phyloP scores from a whole-genome alignment of 2,113 vertebrate species.

The Sciurus niger region DNA sequence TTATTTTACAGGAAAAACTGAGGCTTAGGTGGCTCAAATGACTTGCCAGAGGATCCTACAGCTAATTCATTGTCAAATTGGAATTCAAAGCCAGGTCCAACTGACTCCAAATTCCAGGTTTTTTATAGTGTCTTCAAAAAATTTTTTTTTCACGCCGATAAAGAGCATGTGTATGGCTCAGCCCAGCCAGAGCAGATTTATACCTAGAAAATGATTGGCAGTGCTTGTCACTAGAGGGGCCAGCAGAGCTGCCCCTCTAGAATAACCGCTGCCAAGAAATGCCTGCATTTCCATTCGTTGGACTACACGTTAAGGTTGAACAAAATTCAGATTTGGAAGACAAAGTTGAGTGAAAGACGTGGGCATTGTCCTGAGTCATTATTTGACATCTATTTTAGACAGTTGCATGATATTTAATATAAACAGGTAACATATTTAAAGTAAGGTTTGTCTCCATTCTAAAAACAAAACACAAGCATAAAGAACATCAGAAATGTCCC shows the following conservation, averaged over 20 bases:
- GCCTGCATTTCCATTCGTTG: not conserved
- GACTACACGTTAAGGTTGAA: fast-evolving
- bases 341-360: not conserved
- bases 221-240: fast-evolving
- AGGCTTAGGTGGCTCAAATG: not conserved
- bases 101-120: not conserved
- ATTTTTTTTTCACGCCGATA: not conserved
- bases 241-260: fast-evolving
- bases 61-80: no score
- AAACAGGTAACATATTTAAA: not conserved
- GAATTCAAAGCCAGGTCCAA: not conserved
- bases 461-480: not conserved
- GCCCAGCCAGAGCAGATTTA: not conserved
- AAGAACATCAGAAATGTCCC: not conserved
- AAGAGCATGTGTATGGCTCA: not conserved
- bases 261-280: not conserved
- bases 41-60: not conserved
- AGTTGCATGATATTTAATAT: not conserved
- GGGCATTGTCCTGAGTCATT: not conserved
- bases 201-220: no score
- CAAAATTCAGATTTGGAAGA: not conserved
- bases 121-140: not conserved
- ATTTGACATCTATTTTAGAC: not conserved
- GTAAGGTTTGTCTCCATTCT: not conserved
- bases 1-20: not conserved